These are phyloP conservation scores for Ophion obscuratus DNA, from an alignment of 2,888 invertebrate genomes.

Conservation along the genomic window DNA sequence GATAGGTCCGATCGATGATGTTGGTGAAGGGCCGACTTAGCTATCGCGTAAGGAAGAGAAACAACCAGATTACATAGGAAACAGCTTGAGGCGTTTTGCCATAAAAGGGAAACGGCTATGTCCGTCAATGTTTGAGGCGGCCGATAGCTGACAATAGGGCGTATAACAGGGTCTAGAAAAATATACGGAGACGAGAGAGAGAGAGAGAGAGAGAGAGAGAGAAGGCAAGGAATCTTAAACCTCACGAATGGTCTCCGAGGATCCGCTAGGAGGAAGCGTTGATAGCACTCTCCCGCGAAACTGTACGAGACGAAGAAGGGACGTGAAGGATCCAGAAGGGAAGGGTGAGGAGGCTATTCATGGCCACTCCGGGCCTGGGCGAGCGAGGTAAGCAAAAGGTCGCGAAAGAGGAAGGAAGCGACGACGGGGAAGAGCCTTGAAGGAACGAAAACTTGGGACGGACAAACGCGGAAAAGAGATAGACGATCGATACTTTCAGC, in stretches of 20 bases:
- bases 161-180: constrained; percentile 17
- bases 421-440: background rate
- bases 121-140: constrained; percentile 20
- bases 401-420: constrained; percentile 27
- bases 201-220: constrained; percentile 26
- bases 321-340: background rate
- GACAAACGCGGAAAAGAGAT: constrained; percentile 40
- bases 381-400: constrained; percentile 24
- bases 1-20: constrained; percentile 16
- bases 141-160: constrained; percentile 7
- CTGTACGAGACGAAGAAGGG: constrained; percentile 4
- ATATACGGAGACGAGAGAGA: constrained; percentile 23
- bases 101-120: constrained; percentile 49
- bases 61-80: constrained; percentile 8
- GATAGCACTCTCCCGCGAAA: constrained; percentile 58
- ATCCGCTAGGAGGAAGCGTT: constrained; percentile 62
- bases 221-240: constrained; percentile 40
- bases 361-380: background rate
- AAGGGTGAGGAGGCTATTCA: constrained; percentile 1
- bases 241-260: constrained; percentile 52
- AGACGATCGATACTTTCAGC: constrained; percentile 27
- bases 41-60: constrained; percentile 21
- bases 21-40: constrained; percentile 11
- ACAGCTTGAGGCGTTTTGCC: constrained; percentile 33
- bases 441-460: constrained; percentile 33